Conservation (phyloP, 2,797 vertebrate genomes). For the Poecilia picta region DNA sequence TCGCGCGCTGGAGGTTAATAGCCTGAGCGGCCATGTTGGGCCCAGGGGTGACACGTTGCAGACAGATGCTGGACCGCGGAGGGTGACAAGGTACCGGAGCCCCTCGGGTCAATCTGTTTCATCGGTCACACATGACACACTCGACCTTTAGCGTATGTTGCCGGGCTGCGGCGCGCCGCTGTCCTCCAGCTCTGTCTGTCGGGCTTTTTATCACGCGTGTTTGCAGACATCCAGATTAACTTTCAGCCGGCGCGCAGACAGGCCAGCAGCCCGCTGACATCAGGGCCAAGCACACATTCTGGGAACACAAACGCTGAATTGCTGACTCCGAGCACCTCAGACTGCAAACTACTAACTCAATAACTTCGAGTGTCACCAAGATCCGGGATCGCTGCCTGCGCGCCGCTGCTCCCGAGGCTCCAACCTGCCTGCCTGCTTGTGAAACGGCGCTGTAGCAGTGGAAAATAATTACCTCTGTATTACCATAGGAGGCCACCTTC, state of each 20-base stretch:
- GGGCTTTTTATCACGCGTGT: conserved; percentile 62
- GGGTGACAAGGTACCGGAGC: conserved; percentile 65
- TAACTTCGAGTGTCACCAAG: conserved; percentile 65
- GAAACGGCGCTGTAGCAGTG: conserved; percentile 51
- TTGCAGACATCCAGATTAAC: conserved; percentile 75
- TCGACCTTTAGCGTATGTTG: conserved; percentile 73
- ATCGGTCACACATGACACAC: conserved; percentile 74
- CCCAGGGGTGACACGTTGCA: conserved; percentile 69
- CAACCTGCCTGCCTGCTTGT: conserved; percentile 58
- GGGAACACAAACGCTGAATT: conserved; percentile 57
- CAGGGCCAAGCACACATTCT: conserved; percentile 60
- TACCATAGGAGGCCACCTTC: conserved; percentile 76
- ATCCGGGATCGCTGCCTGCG: conserved; percentile 48
- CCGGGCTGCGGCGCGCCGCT: conserved; percentile 57
- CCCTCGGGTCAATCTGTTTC: conserved; percentile 70
- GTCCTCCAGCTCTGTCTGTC: conserved; percentile 57
- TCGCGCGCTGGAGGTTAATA: conserved; percentile 74
- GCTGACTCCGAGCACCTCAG: conserved; percentile 55
- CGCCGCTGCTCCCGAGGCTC: conserved; percentile 48
- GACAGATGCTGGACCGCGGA: conserved; percentile 69
- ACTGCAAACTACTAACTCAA: conserved; percentile 66
- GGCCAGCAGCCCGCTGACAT: conserved; percentile 47
- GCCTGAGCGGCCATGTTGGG: conserved; percentile 73
- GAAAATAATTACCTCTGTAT: conserved; percentile 75
- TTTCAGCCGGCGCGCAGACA: conserved; percentile 60